Conservation (phyloP, 1,140 invertebrate species). For the Dendrolimus punctatus region DNA sequence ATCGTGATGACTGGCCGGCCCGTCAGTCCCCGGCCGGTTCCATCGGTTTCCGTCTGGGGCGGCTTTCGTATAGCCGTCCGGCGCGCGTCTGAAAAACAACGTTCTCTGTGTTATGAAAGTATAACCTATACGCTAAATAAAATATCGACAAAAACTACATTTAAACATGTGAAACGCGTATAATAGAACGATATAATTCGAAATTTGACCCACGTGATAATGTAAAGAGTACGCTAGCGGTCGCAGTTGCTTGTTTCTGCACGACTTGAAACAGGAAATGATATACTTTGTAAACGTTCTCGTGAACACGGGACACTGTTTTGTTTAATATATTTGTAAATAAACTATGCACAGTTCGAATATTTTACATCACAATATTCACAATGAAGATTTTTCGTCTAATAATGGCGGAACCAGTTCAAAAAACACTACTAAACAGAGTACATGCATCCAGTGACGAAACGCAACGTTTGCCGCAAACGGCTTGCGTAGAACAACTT, state of each 20-base stretch:
- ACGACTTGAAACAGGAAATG: constrained; percentile 66
- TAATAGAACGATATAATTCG: constrained; percentile 35
- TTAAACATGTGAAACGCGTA: constrained; percentile 1
- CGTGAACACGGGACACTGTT: constrained; percentile 17
- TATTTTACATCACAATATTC: constrained; percentile 26
- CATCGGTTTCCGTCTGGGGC: constrained; percentile 23
- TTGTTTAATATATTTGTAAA: constrained; percentile 20
- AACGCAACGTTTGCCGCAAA: constrained; percentile 27
- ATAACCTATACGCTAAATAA: background rate
- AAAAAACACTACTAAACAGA: constrained; percentile 51
- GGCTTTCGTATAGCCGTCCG: constrained; percentile 23
- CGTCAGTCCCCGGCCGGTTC: constrained; percentile 49
- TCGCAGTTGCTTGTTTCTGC: constrained; percentile 65
- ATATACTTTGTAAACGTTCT: constrained; percentile 53
- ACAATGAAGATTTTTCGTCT: constrained; percentile 38
- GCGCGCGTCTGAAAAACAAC: constrained; percentile 60
- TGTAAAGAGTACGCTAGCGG: constrained; percentile 50
- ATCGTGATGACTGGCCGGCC: constrained; percentile 29
- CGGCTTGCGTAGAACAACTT: constrained; percentile 29
- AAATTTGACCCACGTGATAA: constrained; percentile 70
- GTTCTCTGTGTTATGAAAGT: constrained; percentile 9
- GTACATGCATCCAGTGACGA: constrained; percentile 51
- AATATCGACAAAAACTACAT: background rate
- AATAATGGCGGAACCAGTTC: constrained; percentile 56
- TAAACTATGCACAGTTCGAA: constrained; percentile 7